Conservation (phyloP, 2,888 invertebrate genomes). For the Melangyna quadrimaculata region DNA sequence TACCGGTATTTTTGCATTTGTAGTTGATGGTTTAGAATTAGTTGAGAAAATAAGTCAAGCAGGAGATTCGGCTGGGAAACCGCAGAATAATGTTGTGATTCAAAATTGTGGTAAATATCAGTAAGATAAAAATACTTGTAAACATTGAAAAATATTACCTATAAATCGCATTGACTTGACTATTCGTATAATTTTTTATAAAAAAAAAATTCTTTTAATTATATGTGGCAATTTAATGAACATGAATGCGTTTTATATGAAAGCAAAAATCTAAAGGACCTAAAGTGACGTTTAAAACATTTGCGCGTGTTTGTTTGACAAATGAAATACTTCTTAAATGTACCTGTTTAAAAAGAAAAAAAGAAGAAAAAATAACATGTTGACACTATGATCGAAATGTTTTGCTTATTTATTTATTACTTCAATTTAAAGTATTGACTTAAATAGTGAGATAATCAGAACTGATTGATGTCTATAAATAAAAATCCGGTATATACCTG, state of each 20-base stretch:
- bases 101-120: constrained; percentile 89
- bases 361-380: not conserved
- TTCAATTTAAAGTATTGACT: too few species aligned
- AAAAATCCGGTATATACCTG: too few species aligned
- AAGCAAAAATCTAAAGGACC: not conserved
- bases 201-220: too few species aligned
- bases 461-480: too few species aligned
- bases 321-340: constrained; percentile 35
- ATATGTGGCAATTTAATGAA: constrained; percentile 49
- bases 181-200: not conserved
- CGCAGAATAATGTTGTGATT: constrained; percentile 88
- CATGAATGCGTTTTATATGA: not conserved
- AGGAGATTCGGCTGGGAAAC: constrained; percentile 90
- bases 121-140: constrained; percentile 73
- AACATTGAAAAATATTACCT: not conserved
- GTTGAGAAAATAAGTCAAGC: constrained; percentile 89
- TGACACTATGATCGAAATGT: too few species aligned
- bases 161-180: not conserved
- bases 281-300: not conserved
- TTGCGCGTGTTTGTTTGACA: constrained; percentile 21
- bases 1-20: constrained; percentile 91
- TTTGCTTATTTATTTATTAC: too few species aligned
- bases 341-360: constrained; percentile 29
- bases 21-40: constrained; percentile 89
- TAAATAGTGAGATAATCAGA: too few species aligned